phyloP scores from a whole-genome alignment of 2,888 invertebrate species.

The Xestia ashworthii region DNA sequence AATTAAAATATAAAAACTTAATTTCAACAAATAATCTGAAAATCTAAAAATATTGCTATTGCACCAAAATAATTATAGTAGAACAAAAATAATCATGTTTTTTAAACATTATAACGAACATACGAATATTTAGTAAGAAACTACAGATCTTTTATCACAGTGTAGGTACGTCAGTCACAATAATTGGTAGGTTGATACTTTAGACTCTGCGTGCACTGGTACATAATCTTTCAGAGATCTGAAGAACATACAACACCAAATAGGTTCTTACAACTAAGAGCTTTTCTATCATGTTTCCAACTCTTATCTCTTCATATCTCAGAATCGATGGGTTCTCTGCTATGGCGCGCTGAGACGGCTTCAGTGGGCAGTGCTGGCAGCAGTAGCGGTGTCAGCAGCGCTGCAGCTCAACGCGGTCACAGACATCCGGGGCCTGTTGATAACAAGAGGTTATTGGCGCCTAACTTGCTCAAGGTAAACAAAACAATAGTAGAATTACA shows the following conservation, averaged over 20 bases:
- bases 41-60: too few relatives aligned
- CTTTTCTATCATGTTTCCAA: background rate
- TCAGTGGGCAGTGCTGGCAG: constrained; percentile 93
- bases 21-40: too few relatives aligned
- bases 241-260: background rate
- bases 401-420: constrained; percentile 66
- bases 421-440: constrained; percentile 79
- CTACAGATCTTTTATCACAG: too few relatives aligned
- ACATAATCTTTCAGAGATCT: background rate
- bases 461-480: constrained; percentile 91
- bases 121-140: too few relatives aligned
- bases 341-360: constrained; percentile 90
- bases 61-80: too few relatives aligned
- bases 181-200: too few relatives aligned
- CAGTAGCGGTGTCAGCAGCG: constrained; percentile 91
- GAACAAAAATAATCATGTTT: too few relatives aligned
- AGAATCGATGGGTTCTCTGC: constrained; percentile 92
- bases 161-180: too few relatives aligned
- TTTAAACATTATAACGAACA: too few relatives aligned
- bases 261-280: background rate
- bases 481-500: background rate
- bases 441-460: constrained; percentile 93
- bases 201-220: too few relatives aligned
- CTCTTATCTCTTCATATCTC: background rate
- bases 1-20: too few relatives aligned